Conservation (phyloP, 1,140 invertebrate species). For the Magallana gigas region DNA sequence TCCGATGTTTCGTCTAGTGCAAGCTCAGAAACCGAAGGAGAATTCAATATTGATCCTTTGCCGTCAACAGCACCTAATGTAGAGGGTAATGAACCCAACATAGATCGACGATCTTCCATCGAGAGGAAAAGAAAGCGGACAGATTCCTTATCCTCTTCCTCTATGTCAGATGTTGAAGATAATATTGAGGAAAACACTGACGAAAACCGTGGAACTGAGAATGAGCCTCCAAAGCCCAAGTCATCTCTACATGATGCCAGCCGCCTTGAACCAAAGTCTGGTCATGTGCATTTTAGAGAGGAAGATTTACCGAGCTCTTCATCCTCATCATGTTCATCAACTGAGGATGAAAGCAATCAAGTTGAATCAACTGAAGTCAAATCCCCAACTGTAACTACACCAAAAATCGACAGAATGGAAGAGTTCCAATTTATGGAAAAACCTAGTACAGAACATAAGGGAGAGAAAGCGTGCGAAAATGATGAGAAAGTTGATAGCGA, state of each 20-base stretch:
- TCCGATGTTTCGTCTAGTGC: constrained; percentile 51
- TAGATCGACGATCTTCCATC: neutral
- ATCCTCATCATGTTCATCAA: constrained; percentile 12
- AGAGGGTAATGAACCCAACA: neutral
- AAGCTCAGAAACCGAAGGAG: constrained; percentile 49
- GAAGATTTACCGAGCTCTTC: neutral
- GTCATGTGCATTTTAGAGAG: constrained; percentile 20
- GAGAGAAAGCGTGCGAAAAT: neutral
- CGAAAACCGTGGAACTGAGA: neutral
- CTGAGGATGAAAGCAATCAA: neutral
- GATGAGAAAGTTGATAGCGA: neutral
- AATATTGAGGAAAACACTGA: neutral
- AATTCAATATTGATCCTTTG: constrained; percentile 37
- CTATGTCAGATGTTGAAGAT: constrained; percentile 43
- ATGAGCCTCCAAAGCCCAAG: neutral
- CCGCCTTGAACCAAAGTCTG: neutral
- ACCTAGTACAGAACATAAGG: neutral
- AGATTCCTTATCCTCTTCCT: constrained; percentile 41
- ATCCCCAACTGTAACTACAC: neutral
- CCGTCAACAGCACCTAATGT: constrained; percentile 12
- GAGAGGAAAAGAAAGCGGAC: constrained; percentile 28
- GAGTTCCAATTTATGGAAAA: constrained; percentile 10
- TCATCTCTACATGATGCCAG: constrained; percentile 5
- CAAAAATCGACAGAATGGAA: constrained; percentile 33
- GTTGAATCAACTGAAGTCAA: neutral